Evolutionary conservation across 2,888 invertebrate species (phyloP).

Genomic region (Drepana falcataria): DNA sequence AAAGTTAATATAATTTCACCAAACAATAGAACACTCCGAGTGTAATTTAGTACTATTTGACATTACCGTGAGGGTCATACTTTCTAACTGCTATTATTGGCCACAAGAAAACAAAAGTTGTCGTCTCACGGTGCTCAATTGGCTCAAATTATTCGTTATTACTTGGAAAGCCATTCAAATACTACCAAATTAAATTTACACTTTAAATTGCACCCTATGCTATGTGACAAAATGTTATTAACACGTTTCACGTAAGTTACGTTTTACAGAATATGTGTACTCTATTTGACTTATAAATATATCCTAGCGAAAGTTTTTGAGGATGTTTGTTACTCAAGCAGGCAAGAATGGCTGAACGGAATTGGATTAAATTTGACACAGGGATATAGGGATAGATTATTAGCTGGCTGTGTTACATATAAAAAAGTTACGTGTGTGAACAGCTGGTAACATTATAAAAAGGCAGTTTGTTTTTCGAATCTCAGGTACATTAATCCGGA

Average conservation of each 20-base stretch:
- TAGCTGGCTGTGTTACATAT: no score
- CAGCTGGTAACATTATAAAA: no score
- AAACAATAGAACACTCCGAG: slow-evolving; percentile 4
- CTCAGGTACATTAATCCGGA: no score
- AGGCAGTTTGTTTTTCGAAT: no score
- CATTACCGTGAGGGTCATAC: slow-evolving; percentile 18
- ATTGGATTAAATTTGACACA: no score
- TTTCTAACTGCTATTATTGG: slow-evolving; percentile 29
- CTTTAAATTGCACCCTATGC: not conserved
- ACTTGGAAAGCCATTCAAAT: slow-evolving; percentile 11
- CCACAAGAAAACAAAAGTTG: slow-evolving; percentile 20
- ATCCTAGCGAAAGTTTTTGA: no score
- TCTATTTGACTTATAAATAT: no score
- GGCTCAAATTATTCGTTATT: slow-evolving; percentile 12
- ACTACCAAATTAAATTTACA: not conserved
- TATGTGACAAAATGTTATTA: not conserved
- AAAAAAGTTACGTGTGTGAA: no score
- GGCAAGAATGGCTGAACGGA: no score
- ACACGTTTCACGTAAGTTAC: not conserved
- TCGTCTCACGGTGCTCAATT: slow-evolving; percentile 22
- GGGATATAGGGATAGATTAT: no score
- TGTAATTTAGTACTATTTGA: slow-evolving; percentile 14
- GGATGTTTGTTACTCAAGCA: no score
- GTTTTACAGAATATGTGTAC: no score
- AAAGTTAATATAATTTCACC: not conserved